Evolutionary conservation across 2,113 vertebrate species (phyloP).

Genomic region (Girardinichthys multiradiatus): DNA sequence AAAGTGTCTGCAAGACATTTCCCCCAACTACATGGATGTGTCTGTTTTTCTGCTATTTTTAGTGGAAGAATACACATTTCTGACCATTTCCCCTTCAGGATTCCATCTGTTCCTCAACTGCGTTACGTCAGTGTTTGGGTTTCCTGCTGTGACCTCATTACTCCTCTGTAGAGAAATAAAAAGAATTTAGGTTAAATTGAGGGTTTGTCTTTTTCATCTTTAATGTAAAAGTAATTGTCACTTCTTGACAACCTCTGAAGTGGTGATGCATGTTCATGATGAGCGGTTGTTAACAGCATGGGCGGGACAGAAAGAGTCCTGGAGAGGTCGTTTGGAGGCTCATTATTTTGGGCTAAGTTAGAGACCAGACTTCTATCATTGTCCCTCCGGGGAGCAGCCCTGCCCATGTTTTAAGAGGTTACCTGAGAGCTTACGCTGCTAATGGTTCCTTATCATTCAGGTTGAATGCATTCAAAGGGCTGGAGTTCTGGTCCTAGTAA

Average conservation of each 20-base stretch:
- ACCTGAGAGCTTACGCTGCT: constrained; percentile 7
- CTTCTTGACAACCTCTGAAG: constrained; percentile 3
- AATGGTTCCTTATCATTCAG: background rate
- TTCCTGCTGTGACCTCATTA: background rate
- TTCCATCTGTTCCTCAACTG: background rate
- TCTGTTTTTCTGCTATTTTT: no score
- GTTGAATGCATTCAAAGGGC: background rate
- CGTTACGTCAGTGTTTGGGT: background rate
- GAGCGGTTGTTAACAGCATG: background rate
- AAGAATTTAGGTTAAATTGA: no score
- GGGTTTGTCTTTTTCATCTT: background rate
- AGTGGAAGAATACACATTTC: background rate
- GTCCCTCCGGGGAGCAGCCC: background rate
- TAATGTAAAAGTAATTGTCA: background rate
- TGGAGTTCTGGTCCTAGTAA: background rate
- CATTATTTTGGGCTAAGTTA: background rate
- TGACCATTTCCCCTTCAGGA: background rate
- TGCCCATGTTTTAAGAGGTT: background rate
- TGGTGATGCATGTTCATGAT: constrained; percentile 23
- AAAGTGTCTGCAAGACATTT: constrained; percentile 19
- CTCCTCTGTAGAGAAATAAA: no score
- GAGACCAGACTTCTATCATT: constrained; percentile 10
- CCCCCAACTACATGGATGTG: background rate
- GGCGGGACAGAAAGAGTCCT: background rate
- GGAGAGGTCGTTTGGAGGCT: background rate